Percentiles rank a stretch among this genome's conserved stretches.
Evolutionary conservation across 1,140 invertebrate species (phyloP).

Genomic region (Bombus soroeensis): DNA sequence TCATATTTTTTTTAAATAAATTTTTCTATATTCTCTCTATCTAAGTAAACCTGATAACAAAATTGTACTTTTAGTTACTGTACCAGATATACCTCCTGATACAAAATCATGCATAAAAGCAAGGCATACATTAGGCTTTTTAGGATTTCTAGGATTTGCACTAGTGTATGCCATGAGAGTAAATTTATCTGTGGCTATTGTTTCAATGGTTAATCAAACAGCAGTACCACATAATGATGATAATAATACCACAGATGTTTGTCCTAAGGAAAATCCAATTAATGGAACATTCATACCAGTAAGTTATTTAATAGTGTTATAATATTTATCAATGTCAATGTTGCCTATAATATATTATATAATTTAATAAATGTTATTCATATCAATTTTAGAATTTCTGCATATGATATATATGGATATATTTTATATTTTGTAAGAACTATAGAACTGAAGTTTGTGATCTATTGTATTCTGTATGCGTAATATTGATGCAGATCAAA

Average conservation of each 20-base stretch:
- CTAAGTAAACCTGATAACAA: constrained; percentile 13
- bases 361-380: neutral
- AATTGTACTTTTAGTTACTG: constrained; percentile 77
- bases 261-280: constrained; percentile 80
- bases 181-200: constrained; percentile 96
- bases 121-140: constrained; percentile 89
- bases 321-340: neutral
- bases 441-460: neutral
- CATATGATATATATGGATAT: neutral
- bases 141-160: constrained; percentile 91
- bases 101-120: constrained; percentile 87
- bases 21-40: constrained; percentile 10
- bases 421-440: neutral
- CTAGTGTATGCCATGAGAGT: constrained; percentile 96
- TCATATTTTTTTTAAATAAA: neutral
- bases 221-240: constrained; percentile 84
- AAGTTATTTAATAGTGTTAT: constrained; percentile 67
- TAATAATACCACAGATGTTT: constrained; percentile 85
- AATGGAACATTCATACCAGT: constrained; percentile 85
- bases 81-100: constrained; percentile 78
- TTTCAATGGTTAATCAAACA: constrained; percentile 95
- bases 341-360: neutral
- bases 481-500: constrained; percentile 23
- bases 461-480: neutral
- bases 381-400: neutral